Base-by-base conservation (phyloP, 2,113 vertebrate species). In the Haliaeetus leucogaster region DNA sequence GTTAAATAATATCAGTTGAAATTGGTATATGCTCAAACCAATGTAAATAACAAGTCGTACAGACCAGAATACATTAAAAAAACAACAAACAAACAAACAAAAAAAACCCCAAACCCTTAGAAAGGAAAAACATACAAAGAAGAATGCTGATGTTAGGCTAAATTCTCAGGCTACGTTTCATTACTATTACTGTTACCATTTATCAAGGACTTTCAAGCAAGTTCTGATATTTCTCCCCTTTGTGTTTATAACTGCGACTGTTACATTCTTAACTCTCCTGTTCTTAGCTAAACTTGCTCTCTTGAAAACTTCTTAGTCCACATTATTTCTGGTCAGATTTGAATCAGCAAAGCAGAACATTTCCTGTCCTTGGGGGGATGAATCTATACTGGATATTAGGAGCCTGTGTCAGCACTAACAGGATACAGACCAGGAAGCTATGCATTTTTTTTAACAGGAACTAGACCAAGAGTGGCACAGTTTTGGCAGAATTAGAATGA, bases 401-500 rank as follows among this genome's bases (percentile, higher is more conserved):
- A 93, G 40, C 48, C 47, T 14, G 29, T 89, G 84, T 97, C 90
- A 93, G 73, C 81, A 88, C 78, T 76, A 82, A 72, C 84, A 94
- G 92, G 95, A 96, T 80, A 81, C 89, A 96, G 92, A 79, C 11
- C 45, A 86, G 94, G 91, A 96, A 96, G 34, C 34, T 22, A 20
- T 63, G 36, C 19, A 45, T 83, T 95, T 92, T 92, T 90, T 77
- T 88, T 95, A 90, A 85, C 73, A 91, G 82, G 58, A 97, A 79
- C 67, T 83, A 50, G 76, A 96, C 63, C 4, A 76, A 84, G 43
- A 76, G 70, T 48, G 52, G 53, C 36, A 78, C 93, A 52, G 7
- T 79, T 96, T 55, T 93, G 84, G 81, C 81, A 94, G 78, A 85
- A 87, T 67, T 79, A 72, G 61, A 94, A 85, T 53, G 38, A 93